Base-by-base conservation (phyloP, 1,140 invertebrate species). In the Ceratosolen fusciceps region DNA sequence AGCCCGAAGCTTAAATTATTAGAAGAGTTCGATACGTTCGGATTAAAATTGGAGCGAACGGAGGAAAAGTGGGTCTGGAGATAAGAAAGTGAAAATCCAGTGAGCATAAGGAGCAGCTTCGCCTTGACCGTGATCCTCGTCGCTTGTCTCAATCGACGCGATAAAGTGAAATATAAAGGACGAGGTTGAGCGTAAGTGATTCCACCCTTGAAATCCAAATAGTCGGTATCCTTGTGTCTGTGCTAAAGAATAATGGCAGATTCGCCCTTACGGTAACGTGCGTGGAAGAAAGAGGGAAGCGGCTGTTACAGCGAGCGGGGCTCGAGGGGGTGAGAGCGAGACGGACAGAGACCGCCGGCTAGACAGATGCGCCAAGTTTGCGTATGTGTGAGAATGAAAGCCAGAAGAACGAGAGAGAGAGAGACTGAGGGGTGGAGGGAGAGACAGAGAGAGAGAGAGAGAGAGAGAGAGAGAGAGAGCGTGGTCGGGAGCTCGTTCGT, bases 121-220 rank as follows among this genome's bases (percentile, higher is more conserved):
- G 39, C 58, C 26, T 65, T 75, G 73, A 75, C 73, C 73, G 19
- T 34, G 73, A 62, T 47, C 39, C 37, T 2, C 26, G 14, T 43
- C 37, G 29, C 58, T 16, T 16, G 39, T 39, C 24, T 43, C 24
- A 54, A 67, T 52, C 37, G 74, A 67, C 60, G 47, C 29, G 26
- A 9, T 31, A 0, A 24, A 1, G 29, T 7, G 7, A 16, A 29
- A 31, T 26, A 72, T 49, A 83, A 85, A 80, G 81, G 82, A 81
- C 81, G 65, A 79, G 65, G 76, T 68, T 26, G 49, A 74, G 52
- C 67, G 81, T 83, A 82, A 85, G 83, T 80, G 85, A 82, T 83
- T 83, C 76, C 83, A 84, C 85, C 85, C 85, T 85, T 86, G 85
- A 87, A 86, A 86, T 85, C 85, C 83, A 9, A 54, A 49, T 14